A percentile compares a stretch with the other conserved stretches of the same genome.
Conservation (phyloP, 2,797 vertebrate species). For the Cephalopachus bancanus region DNA sequence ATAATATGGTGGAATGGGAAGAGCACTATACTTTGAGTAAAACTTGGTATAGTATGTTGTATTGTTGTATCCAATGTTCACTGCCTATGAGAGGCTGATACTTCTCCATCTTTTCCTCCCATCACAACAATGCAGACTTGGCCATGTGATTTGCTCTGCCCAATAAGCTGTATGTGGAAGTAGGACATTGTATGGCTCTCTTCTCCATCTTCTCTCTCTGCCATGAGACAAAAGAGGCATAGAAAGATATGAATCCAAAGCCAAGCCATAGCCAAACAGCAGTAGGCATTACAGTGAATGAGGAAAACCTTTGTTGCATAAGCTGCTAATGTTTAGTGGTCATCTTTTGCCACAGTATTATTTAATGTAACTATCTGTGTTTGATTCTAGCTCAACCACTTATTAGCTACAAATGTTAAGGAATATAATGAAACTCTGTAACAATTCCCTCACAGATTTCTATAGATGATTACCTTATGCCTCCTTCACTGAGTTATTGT, state of each 20-base stretch:
- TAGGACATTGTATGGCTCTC: rapidly evolving
- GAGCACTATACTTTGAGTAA: not conserved
- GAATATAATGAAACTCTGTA: not conserved
- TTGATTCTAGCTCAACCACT: not conserved
- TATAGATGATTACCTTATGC: not conserved
- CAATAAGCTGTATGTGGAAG: not conserved
- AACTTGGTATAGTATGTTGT: not conserved
- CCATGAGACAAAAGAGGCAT: not conserved
- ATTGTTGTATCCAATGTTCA: not conserved
- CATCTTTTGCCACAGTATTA: not conserved
- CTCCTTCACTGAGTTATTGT: not conserved
- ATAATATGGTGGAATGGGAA: not conserved
- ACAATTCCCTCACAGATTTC: not conserved
- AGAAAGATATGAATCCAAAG: not conserved
- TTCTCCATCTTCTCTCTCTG: not conserved
- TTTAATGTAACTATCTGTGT: not conserved
- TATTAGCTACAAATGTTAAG: not conserved
- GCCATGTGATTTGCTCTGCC: too few species aligned
- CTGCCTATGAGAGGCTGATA: rapidly evolving
- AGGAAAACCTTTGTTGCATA: not conserved
- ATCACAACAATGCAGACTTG: too few species aligned
- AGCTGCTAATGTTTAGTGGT: not conserved
- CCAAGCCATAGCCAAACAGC: not conserved
- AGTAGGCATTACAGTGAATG: not conserved
- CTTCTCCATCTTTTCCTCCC: not conserved